Percentiles rank a stretch among this genome's conserved stretches.
Conservation (phyloP, 1,140 invertebrate species). For the Drosophila pseudoobscura region DNA sequence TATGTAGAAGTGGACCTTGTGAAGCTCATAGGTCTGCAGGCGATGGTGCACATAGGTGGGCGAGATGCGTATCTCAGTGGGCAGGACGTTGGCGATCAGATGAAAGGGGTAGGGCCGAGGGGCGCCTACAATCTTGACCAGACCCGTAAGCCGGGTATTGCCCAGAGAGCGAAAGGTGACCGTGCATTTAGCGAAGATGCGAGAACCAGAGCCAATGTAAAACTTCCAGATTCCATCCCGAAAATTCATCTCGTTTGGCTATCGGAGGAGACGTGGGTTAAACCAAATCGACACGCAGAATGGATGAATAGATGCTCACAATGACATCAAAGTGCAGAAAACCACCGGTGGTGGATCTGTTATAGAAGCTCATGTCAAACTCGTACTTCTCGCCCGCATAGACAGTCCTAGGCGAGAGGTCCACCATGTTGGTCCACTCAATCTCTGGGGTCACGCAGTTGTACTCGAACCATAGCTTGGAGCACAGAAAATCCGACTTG, state of each 20-base stretch:
- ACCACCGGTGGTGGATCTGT: constrained; percentile 47
- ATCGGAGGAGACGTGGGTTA: not conserved
- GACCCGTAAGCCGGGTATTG: constrained; percentile 50
- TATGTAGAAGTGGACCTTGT: constrained; percentile 61
- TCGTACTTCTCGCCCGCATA: constrained; percentile 66
- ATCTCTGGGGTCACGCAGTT: constrained; percentile 67
- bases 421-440: constrained; percentile 45
- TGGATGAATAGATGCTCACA: constrained; percentile 37
- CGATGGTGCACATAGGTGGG: constrained; percentile 36
- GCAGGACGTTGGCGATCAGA: constrained; percentile 51
- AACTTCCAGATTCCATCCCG: constrained; percentile 65
- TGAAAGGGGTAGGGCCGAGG: constrained; percentile 55
- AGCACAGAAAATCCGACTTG: constrained; percentile 58
- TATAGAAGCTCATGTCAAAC: constrained; percentile 66
- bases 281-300: not conserved
- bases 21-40: constrained; percentile 49
- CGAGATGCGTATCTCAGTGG: constrained; percentile 50
- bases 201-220: constrained; percentile 38
- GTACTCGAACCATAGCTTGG: constrained; percentile 71
- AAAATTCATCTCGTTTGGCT: constrained; percentile 68
- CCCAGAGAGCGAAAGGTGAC: constrained; percentile 56
- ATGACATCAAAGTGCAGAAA: constrained; percentile 73
- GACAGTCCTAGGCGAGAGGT: constrained; percentile 37
- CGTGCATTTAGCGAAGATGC: constrained; percentile 36
- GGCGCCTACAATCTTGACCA: constrained; percentile 64